phyloP scores from a whole-genome alignment of 2,888 invertebrate genomes.

The Nomada lathburiana region DNA sequence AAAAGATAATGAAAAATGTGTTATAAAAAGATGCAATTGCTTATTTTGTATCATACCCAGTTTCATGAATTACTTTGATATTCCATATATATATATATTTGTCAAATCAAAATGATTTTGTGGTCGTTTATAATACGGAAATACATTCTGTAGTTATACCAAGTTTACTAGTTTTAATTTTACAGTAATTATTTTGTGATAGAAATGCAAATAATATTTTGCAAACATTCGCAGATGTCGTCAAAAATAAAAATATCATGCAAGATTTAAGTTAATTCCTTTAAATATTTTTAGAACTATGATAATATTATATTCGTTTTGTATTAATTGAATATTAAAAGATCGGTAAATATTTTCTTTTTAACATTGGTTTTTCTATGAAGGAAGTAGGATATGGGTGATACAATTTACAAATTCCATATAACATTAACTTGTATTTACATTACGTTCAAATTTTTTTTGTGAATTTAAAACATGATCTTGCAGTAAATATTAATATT shows the following conservation, averaged over 20 bases:
- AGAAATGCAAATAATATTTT: slow-evolving; percentile 22
- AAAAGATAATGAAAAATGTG: slow-evolving; percentile 84
- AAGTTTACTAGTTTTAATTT: slow-evolving; percentile 33
- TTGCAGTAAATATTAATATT: slow-evolving; percentile 9
- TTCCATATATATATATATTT: slow-evolving; percentile 30
- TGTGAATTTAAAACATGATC: background rate
- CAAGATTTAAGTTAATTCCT: slow-evolving; percentile 35
- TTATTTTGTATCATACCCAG: slow-evolving; percentile 75
- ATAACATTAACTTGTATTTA: slow-evolving; percentile 3
- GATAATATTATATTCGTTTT: slow-evolving; percentile 25
- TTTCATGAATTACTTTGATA: slow-evolving; percentile 61
- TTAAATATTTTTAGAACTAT: slow-evolving; percentile 30
- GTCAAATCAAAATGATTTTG: slow-evolving; percentile 44
- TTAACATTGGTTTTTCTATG: slow-evolving; percentile 5
- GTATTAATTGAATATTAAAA: slow-evolving; percentile 24
- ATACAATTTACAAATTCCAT: slow-evolving; percentile 4
- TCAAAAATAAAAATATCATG: slow-evolving; percentile 10
- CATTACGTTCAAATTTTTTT: background rate
- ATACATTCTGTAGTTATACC: slow-evolving; percentile 30
- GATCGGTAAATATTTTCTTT: slow-evolving; percentile 11
- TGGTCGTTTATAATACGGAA: slow-evolving; percentile 30
- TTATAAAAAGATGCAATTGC: slow-evolving; percentile 80
- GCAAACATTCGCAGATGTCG: slow-evolving; percentile 17
- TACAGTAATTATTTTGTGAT: slow-evolving; percentile 35
- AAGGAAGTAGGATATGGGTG: background rate